These are phyloP conservation scores for Myotis pilosus DNA, from an alignment of 2,797 vertebrate species.

Conservation along the genomic window DNA sequence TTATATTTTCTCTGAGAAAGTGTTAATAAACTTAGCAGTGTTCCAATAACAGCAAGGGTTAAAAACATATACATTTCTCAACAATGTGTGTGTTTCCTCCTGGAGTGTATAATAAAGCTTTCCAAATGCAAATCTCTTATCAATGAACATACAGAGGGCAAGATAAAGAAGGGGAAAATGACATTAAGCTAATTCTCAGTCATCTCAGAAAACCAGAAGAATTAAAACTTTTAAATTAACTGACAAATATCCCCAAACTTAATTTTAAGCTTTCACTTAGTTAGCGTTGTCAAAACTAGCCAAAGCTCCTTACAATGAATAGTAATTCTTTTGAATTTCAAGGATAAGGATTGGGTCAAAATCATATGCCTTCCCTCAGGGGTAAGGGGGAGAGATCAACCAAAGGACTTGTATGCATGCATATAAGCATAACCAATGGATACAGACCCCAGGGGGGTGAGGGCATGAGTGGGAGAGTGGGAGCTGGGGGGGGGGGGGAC, in stretches of 20 bases:
- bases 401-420: too few species aligned
- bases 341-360: slow-evolving; percentile 21
- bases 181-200: slow-evolving; percentile 65
- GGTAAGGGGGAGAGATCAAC: too few species aligned
- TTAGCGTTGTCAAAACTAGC: slow-evolving; percentile 4
- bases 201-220: slow-evolving; percentile 36
- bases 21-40: slow-evolving; percentile 75
- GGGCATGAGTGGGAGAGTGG: too few species aligned
- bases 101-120: slow-evolving; percentile 71
- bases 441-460: too few species aligned
- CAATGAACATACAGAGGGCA: slow-evolving; percentile 59
- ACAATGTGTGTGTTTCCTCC: slow-evolving; percentile 71
- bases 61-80: slow-evolving; percentile 71
- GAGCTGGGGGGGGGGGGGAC: fast-evolving
- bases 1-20: slow-evolving; percentile 67
- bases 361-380: neutral
- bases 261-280: slow-evolving; percentile 34
- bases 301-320: slow-evolving; percentile 58
- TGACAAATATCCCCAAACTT: slow-evolving; percentile 45
- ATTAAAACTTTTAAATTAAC: slow-evolving; percentile 56
- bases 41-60: slow-evolving; percentile 65
- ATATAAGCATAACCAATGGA: too few species aligned
- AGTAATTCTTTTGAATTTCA: slow-evolving; percentile 54
- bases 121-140: slow-evolving; percentile 74
- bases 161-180: slow-evolving; percentile 36